Base-by-base conservation (phyloP, 2,797 vertebrate genomes). In the Micropoecilia bifurca region DNA sequence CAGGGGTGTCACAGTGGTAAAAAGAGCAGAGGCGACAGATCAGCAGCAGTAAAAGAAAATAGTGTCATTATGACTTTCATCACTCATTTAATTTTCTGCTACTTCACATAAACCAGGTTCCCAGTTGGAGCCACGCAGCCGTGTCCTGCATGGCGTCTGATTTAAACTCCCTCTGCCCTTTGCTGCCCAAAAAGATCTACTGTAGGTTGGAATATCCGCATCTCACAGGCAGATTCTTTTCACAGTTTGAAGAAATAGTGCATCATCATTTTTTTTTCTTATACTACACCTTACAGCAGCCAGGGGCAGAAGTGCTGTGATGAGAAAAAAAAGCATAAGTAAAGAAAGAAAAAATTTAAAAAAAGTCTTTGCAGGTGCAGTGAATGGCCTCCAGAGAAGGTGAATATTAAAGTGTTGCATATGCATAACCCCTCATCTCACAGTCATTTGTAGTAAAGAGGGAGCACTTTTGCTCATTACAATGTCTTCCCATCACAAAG, bases 71-170 rank as follows among this genome's bases (percentile, higher is more conserved):
- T 83, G 75, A 81, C 80, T 89, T 85, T 83, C 81, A 85, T 86
- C 79, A 76, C 76, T 88, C 80, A 83, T 81, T 84, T 84, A 18
- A 84, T 81, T 90, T 89, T 71, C 80, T 73, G 75, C 86, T 88
- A 80, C 77, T 82, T 81, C 80, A 41, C 80, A 78, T 77, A 81
- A 78, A 75, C 77, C 68, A 22, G 10, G 46, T 50, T n/a, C 46
- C 73, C 61, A 45, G 74, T 88, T 88, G 84, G 83, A 92, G 81
- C 53, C 48, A 47, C 48, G 71, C 18, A 22, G 74, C 41, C 41
- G 33, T 55, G 36, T 36, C 43, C 84, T 16, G 7, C 78, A 68
- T 77, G 73, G 50, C 45, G 74, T 78, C 79, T 61, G 71, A 84
- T 83, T 87, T 74, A 80, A 88, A 77, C 71, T 83, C 76, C 8